A percentile compares a stretch with the other conserved stretches of the same genome.
phyloP scores from a whole-genome alignment of 1,140 invertebrate genomes.

The Acromyrmex charruanus region DNA sequence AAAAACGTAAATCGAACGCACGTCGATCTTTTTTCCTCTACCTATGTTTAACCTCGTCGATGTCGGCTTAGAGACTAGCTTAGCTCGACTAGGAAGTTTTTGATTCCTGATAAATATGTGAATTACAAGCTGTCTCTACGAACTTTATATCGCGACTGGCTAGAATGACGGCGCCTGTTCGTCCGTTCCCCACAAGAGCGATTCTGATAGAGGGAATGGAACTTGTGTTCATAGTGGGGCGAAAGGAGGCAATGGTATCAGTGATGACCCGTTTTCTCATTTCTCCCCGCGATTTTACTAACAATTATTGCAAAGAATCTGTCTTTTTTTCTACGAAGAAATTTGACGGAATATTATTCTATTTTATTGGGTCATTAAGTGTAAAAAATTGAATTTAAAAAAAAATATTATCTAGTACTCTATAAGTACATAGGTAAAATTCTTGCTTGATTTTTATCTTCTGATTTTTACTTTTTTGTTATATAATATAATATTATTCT shows the following conservation, averaged over 20 bases:
- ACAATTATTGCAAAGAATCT: not conserved
- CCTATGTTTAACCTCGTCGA: not conserved
- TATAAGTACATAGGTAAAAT: not conserved
- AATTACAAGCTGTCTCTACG: conserved; percentile 43
- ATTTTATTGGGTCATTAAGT: not conserved
- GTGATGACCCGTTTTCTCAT: conserved; percentile 42
- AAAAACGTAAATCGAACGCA: conserved; percentile 26
- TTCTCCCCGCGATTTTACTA: conserved; percentile 1
- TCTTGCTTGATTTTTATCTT: not conserved
- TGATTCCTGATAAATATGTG: conserved; percentile 9
- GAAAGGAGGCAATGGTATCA: conserved; percentile 63
- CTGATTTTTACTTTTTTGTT: not conserved
- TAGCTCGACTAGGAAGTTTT: not conserved
- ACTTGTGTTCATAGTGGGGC: conserved; percentile 45
- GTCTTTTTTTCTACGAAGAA: not conserved
- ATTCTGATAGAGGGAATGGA: conserved; percentile 25
- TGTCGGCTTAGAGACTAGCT: not conserved
- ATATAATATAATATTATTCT: not conserved
- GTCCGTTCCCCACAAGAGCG: conserved; percentile 64
- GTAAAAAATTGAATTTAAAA: not conserved
- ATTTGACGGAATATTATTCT: not conserved
- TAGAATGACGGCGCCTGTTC: conserved; percentile 66
- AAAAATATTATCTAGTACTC: not conserved
- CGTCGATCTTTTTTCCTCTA: conserved; percentile 8
- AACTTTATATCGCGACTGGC: conserved; percentile 80